Percentiles rank a stretch among this genome's conserved stretches.
phyloP scores from a whole-genome alignment of 2,113 vertebrate genomes.

The Orientallactaga bullata region DNA sequence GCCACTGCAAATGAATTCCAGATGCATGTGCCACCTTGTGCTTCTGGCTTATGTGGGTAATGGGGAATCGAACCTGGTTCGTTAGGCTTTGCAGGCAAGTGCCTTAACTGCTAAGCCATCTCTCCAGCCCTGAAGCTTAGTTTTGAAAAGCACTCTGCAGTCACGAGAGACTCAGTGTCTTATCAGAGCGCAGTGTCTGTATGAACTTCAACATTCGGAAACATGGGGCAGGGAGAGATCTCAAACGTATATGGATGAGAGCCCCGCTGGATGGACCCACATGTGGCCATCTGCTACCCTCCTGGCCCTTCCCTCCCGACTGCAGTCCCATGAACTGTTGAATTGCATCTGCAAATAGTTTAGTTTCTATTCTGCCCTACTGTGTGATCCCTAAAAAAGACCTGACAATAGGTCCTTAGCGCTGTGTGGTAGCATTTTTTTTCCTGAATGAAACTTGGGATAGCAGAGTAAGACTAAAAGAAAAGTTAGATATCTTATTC shows the following conservation, averaged over 20 bases:
- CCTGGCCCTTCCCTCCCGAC: neutral
- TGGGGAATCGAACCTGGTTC: too few relatives aligned
- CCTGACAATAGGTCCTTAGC: neutral
- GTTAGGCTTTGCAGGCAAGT: too few relatives aligned
- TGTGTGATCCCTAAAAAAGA: neutral
- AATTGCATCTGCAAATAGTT: neutral
- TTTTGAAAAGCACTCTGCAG: too few relatives aligned
- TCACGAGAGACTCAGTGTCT: too few relatives aligned
- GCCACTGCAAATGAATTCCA: too few relatives aligned
- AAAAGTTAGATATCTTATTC: neutral
- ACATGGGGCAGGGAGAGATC: neutral
- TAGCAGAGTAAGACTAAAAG: too few relatives aligned
- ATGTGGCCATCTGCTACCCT: neutral
- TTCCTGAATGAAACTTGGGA: neutral
- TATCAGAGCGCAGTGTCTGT: neutral
- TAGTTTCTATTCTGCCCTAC: fast-evolving
- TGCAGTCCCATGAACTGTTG: neutral
- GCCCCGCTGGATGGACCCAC: neutral
- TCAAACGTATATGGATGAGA: neutral
- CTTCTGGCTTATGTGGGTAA: neutral
- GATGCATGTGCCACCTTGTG: too few relatives aligned
- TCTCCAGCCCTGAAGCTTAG: too few relatives aligned
- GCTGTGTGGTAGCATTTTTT: fast-evolving
- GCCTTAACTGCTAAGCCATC: too few relatives aligned
- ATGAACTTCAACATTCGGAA: neutral